Evolutionary conservation across 2,797 vertebrate genomes (phyloP), one percentile per base, ranked within the genome.

Genomic region (Apodemus agrarius): DNA sequence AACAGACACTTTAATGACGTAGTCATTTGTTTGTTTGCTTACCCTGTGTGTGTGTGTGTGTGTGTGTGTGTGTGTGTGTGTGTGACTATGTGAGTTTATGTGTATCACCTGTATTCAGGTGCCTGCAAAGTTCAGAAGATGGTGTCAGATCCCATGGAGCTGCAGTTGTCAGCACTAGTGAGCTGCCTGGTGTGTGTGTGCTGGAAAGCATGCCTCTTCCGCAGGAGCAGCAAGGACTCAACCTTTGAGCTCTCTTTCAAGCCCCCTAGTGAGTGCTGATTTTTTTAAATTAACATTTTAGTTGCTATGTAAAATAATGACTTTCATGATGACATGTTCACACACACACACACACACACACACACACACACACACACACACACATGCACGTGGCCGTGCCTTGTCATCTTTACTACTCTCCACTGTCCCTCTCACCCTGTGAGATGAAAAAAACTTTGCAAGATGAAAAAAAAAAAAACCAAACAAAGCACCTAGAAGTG

Each of bases 401-500:
- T 59, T 89, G 57, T 57, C 8, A 4, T 34, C 37, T 46, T 49
- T n/a, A 2, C 63, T 37, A 31, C 9, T 9, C 11, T 13, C 26
- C 3, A 1, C 26, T 9, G 0, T 14, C 4, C 8, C 40, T 12
- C 29, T 9, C 24, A 24, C 17, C 26, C 78, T 2, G 34, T 4
- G 63, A 79, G 43, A 59, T 24, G 75, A 69, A 89, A 87, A 74
- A 75, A 13, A 37, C 34, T n/a, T 72, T 72, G 67, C 67, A 76
- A 76, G 67, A 72, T 37, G 34, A 37, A 72, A 72, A 72, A 67
- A 79, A 72, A 72, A 37, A 72, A 67, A n/a, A 21, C n/a, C 85
- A 79, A 40, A 2, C 19, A 29, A 96, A 69, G 49, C 37, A 65
- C 8, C 34, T 37, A 52, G n/a, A 80, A 96, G 43, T 69, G 34